These are phyloP conservation scores for Streblospio benedicti DNA, from an alignment of 1,140 invertebrate genomes.

Conservation along the genomic window DNA sequence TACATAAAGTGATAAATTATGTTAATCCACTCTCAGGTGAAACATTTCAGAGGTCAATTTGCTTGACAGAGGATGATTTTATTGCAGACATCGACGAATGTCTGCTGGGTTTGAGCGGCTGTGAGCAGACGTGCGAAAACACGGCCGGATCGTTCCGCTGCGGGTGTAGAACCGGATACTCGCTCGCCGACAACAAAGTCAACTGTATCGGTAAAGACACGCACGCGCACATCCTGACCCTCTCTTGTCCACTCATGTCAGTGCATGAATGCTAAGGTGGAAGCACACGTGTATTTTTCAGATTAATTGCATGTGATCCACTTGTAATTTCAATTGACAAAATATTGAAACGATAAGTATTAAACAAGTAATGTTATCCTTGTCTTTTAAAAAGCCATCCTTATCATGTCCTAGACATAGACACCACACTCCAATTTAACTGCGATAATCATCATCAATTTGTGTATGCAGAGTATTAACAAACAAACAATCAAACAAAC, in stretches of 20 bases:
- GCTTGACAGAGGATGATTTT: too few species aligned
- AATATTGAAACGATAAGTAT: neutral
- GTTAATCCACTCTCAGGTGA: too few species aligned
- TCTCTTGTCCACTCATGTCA: neutral
- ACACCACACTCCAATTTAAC: too few species aligned
- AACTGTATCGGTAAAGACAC: conserved; percentile 8
- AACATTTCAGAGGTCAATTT: too few species aligned
- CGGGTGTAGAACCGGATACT: conserved; percentile 35
- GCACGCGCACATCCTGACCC: neutral
- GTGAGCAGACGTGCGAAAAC: conserved; percentile 42
- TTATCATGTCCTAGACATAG: too few species aligned
- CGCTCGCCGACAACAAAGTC: conserved; percentile 34
- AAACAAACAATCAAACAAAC: neutral
- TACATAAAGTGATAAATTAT: too few species aligned
- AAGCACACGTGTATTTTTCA: neutral
- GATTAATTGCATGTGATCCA: neutral
- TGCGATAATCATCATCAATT: neutral
- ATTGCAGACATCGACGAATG: conserved; percentile 63
- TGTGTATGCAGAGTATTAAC: neutral
- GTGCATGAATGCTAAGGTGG: neutral
- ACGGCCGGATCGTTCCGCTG: conserved; percentile 36
- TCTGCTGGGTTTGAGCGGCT: conserved; percentile 40
- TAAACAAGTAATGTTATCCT: neutral
- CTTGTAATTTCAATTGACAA: neutral
- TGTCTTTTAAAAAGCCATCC: too few species aligned